phyloP scores from a whole-genome alignment of 2,888 invertebrate genomes.

The Dimorphilus gyrociliatus region DNA sequence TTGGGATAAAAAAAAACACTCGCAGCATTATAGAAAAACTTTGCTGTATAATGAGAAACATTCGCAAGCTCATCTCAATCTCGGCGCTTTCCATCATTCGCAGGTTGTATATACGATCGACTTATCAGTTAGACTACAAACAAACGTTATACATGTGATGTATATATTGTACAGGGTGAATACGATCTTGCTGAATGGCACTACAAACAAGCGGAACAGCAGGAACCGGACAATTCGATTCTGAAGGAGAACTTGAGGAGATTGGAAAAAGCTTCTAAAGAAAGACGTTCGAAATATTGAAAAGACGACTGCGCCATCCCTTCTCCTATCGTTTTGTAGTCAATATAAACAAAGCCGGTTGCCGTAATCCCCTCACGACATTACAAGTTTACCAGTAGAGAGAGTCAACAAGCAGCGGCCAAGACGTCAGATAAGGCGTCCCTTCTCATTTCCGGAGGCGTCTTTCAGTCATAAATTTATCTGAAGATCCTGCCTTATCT shows the following conservation, averaged over 20 bases:
- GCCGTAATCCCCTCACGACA: too few relatives aligned
- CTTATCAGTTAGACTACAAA: background rate
- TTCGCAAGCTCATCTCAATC: constrained; percentile 13
- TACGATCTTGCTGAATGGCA: constrained; percentile 13
- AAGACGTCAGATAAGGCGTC: too few relatives aligned
- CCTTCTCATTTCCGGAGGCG: too few relatives aligned
- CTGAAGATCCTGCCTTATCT: too few relatives aligned
- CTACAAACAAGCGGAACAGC: constrained; percentile 13
- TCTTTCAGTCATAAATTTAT: too few relatives aligned
- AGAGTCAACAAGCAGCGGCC: too few relatives aligned
- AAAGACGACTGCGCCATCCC: too few relatives aligned
- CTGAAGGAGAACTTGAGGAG: constrained; percentile 15
- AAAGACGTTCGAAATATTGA: constrained; percentile 1
- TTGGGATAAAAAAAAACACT: too few relatives aligned
- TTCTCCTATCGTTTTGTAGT: too few relatives aligned
- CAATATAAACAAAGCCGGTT: too few relatives aligned
- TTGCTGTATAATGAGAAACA: constrained; percentile 14
- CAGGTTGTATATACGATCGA: constrained; percentile 11
- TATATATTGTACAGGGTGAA: constrained; percentile 12
- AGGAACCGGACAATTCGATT: constrained; percentile 13
- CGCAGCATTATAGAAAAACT: too few relatives aligned
- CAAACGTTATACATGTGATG: background rate
- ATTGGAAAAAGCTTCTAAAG: constrained; percentile 7
- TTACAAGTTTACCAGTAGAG: too few relatives aligned
- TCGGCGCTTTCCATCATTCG: constrained; percentile 17